phyloP scores from a whole-genome alignment of 2,113 vertebrate genomes.

The Thalassarche chlororhynchos region DNA sequence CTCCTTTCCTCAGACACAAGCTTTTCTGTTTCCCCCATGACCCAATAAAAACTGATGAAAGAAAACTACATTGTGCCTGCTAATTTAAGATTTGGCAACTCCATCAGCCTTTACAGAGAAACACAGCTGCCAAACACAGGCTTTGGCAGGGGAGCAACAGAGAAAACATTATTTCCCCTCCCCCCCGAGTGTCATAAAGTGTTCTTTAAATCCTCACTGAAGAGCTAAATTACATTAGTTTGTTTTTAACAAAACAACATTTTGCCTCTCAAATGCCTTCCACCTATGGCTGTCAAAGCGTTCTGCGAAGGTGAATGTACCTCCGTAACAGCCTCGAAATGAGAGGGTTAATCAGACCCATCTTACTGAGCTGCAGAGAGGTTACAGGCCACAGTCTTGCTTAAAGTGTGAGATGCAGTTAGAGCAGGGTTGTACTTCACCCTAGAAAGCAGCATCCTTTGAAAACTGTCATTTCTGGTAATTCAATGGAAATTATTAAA shows the following conservation, averaged over 20 bases:
- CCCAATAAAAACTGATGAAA: neutral
- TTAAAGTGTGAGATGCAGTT: neutral
- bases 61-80: neutral
- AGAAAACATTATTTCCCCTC: neutral
- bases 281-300: neutral
- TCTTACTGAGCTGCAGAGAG: neutral
- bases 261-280: neutral
- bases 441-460: conserved; percentile 23
- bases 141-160: neutral
- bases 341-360: conserved; percentile 21
- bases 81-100: conserved; percentile 39
- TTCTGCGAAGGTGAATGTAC: neutral
- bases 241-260: neutral
- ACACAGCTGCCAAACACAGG: conserved; percentile 16
- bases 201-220: conserved; percentile 22
- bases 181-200: neutral
- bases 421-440: conserved; percentile 10
- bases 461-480: conserved; percentile 60
- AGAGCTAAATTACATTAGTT: neutral
- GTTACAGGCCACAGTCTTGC: neutral
- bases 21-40: neutral
- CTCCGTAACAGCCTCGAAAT: rapidly evolving
- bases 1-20: neutral
- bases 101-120: neutral
- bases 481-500: conserved; percentile 55